Percentiles rank a stretch among this genome's conserved stretches.
Evolutionary conservation across 2,113 vertebrate species (phyloP).

Genomic region (Carollia perspicillata): DNA sequence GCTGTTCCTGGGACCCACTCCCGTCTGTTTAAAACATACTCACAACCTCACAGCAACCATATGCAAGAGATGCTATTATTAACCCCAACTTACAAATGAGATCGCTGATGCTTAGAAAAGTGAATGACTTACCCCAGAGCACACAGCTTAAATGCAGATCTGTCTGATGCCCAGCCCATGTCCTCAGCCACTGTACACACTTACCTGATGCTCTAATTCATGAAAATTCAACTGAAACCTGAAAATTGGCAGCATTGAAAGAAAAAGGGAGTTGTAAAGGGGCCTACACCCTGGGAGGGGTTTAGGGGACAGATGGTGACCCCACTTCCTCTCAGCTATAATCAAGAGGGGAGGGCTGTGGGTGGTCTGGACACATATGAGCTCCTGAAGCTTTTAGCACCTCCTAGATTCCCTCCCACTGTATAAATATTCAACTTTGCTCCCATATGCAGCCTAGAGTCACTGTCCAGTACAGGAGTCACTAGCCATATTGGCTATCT

Average conservation of each 20-base stretch:
- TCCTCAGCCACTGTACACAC: background rate
- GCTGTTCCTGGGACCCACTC: background rate
- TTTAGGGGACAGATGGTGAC: rapidly evolving
- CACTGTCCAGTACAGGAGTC: background rate
- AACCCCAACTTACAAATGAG: background rate
- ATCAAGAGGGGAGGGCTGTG: background rate
- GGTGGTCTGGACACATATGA: background rate
- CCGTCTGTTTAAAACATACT: background rate
- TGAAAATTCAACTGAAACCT: background rate
- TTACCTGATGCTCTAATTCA: background rate
- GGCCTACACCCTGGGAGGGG: too few relatives aligned
- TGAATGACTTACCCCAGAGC: background rate
- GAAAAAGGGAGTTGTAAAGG: background rate
- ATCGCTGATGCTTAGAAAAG: background rate
- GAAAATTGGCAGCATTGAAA: background rate
- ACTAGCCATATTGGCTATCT: background rate
- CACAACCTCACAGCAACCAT: background rate
- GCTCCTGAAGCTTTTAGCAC: background rate
- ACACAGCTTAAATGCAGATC: background rate
- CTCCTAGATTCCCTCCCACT: background rate
- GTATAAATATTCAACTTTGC: background rate
- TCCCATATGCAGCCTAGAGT: background rate
- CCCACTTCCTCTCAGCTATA: background rate
- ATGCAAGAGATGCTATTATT: too few relatives aligned
- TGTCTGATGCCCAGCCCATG: background rate